Evolutionary conservation across 1,140 invertebrate genomes (phyloP).

Genomic region (Saccostrea echinata): DNA sequence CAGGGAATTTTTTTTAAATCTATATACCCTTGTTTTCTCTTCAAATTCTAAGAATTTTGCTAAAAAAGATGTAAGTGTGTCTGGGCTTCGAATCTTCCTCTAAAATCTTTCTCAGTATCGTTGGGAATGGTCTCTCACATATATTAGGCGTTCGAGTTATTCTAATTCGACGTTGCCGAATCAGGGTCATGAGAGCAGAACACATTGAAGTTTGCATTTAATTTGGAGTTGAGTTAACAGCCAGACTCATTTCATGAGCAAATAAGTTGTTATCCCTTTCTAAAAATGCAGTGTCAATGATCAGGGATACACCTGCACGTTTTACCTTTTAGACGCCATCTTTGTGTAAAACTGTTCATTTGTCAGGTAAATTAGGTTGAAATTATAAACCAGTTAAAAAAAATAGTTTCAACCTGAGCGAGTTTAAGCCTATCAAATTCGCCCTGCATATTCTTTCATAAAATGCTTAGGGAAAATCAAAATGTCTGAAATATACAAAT

Average conservation of each 20-base stretch:
- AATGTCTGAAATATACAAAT: too few relatives aligned
- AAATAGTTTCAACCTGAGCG: too few relatives aligned
- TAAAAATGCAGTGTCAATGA: too few relatives aligned
- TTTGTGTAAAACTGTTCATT: too few relatives aligned
- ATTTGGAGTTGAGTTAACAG: not conserved
- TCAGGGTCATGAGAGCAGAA: not conserved
- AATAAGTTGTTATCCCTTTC: too few relatives aligned
- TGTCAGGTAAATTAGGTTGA: too few relatives aligned
- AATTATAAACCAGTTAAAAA: too few relatives aligned
- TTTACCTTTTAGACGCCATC: too few relatives aligned
- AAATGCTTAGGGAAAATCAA: too few relatives aligned
- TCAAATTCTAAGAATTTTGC: not conserved
- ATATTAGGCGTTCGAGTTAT: not conserved
- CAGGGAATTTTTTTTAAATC: constrained; percentile 13
- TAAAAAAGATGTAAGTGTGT: not conserved
- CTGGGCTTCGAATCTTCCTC: not conserved
- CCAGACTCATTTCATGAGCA: not conserved
- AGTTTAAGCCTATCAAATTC: too few relatives aligned
- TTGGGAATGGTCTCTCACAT: not conserved
- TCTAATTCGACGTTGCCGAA: not conserved
- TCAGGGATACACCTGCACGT: too few relatives aligned
- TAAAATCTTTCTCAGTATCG: not conserved
- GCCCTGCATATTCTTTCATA: too few relatives aligned
- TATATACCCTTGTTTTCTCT: constrained; percentile 3
- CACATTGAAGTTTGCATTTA: constrained; percentile 1